Evolutionary conservation across 2,888 invertebrate species (phyloP).

Genomic region (Drosophila anomelani): DNA sequence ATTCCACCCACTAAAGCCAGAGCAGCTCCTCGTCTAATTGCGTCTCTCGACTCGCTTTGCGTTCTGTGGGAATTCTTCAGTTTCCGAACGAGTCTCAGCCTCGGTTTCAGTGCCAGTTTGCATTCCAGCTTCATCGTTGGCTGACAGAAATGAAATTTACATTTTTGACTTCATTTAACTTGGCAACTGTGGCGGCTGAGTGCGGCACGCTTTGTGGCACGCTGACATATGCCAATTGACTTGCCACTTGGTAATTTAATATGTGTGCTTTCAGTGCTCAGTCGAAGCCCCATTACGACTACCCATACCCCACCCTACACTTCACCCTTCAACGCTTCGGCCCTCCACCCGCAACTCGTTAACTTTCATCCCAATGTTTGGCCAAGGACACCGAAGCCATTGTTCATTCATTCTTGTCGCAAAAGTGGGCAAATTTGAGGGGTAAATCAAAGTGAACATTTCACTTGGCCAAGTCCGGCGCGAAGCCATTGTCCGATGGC

Average conservation of each 20-base stretch:
- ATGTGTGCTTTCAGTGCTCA: slow-evolving; percentile 31
- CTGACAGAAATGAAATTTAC: slow-evolving; percentile 72
- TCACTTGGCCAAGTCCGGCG: slow-evolving; percentile 38
- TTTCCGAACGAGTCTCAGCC: not conserved
- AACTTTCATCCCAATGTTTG: slow-evolving; percentile 31
- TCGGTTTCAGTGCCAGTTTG: slow-evolving; percentile 14
- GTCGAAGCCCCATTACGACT: not conserved
- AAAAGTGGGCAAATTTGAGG: slow-evolving; percentile 22
- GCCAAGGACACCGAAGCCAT: slow-evolving; percentile 33
- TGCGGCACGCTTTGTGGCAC: slow-evolving; percentile 39
- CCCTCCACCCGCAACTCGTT: slow-evolving; percentile 2
- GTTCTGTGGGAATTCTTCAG: slow-evolving; percentile 25
- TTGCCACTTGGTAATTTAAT: slow-evolving; percentile 63
- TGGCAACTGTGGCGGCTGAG: slow-evolving; percentile 50
- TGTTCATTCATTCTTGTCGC: slow-evolving; percentile 44
- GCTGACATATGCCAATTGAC: slow-evolving; percentile 63
- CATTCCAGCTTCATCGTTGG: not conserved
- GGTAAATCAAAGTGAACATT: slow-evolving; percentile 44
- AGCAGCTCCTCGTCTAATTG: slow-evolving; percentile 57
- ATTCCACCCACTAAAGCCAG: slow-evolving; percentile 1
- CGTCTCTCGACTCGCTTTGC: slow-evolving; percentile 51
- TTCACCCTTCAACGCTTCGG: not conserved
- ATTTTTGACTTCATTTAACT: slow-evolving; percentile 78
- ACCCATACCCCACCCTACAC: not conserved
- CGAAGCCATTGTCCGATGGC: slow-evolving; percentile 52